A percentile compares a stretch with the other conserved stretches of the same genome.
Conservation (phyloP, 1,140 invertebrate species). For the Globodera ellingtonae region DNA sequence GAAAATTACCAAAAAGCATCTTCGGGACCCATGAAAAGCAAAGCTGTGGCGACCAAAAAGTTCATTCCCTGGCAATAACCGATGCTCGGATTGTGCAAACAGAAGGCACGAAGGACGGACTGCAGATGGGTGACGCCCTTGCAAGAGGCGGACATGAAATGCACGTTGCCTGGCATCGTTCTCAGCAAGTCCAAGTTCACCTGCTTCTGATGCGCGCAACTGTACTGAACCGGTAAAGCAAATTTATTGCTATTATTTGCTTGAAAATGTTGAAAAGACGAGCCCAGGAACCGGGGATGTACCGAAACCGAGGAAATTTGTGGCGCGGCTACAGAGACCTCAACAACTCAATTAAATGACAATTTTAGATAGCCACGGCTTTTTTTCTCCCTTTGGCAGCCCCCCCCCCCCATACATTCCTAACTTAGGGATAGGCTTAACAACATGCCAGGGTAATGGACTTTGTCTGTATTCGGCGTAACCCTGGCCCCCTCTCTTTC, state of each 20-base stretch:
- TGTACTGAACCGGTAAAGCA: slow-evolving; percentile 59
- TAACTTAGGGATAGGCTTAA: too few relatives aligned
- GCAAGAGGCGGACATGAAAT: slow-evolving; percentile 67
- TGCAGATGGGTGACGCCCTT: slow-evolving; percentile 67
- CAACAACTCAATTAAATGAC: too few relatives aligned
- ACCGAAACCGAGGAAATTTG: too few relatives aligned
- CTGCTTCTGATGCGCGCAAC: slow-evolving; percentile 68
- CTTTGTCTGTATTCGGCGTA: too few relatives aligned
- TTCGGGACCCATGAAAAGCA: slow-evolving; percentile 69
- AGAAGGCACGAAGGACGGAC: slow-evolving; percentile 69
- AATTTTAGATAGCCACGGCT: too few relatives aligned
- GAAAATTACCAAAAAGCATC: slow-evolving; percentile 68
- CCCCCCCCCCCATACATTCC: too few relatives aligned
- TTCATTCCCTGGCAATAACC: slow-evolving; percentile 72
- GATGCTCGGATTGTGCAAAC: slow-evolving; percentile 67
- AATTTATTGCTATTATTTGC: slow-evolving; percentile 15
- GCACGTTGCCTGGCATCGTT: slow-evolving; percentile 69
- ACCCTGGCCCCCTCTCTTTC: slow-evolving; percentile 43
- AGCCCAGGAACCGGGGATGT: too few relatives aligned
- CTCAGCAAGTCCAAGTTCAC: slow-evolving; percentile 69
- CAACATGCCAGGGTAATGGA: too few relatives aligned
- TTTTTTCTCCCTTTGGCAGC: too few relatives aligned
- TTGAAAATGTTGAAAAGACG: neutral
- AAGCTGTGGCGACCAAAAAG: slow-evolving; percentile 69
- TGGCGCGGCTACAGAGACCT: too few relatives aligned